Base-by-base conservation (phyloP, 1,140 invertebrate genomes). In the Drosophila murphyi region DNA sequence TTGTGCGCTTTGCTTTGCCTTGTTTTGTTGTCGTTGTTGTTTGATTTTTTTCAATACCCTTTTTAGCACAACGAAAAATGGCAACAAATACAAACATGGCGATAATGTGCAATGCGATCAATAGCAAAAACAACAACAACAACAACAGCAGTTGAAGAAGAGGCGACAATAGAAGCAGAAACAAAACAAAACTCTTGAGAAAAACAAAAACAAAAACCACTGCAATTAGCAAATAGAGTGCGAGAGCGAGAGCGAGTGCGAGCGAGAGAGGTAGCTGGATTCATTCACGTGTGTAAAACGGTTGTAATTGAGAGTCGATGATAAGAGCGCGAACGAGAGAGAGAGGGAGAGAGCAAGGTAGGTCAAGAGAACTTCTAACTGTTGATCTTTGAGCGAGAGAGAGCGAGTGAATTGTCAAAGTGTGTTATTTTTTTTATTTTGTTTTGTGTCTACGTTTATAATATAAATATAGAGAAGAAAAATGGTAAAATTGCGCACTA, bases 1-100 rank as follows among this genome's bases (percentile, higher is more conserved):
- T 45, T 52, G 31, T 29, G 5, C 31, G 32, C 47, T 56, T 57
- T 55, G 20, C 32, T 67, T 67, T 48, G 50, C 4, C 12, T 20
- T 5, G 34, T 6, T 31, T 39, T 48, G 20, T 37, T 45, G n/a
- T 64, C 10, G 12, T 10, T 51, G 50, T 60, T 32, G 29, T 57
- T 57, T 65, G 20, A 20, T 34, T 65, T 63, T 54, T 70, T 56
- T 52, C 67, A 39, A 55, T 54, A 41, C 57, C 65, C 62, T 75
- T 71, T 70, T 32, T 12, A 71, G 72, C 73, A 5, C 54, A 59
- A 50, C 63, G 80, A 88, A 87, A 80, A 80, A 88, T 70, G 80
- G 55, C 83, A 87, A 88, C 83, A 88, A 87, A 87, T 88, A 87
- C 83, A 88, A 87, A 87, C 43, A 83, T 80, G 83, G 76, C 85